Conservation (phyloP, 2,888 invertebrate genomes). For the Drosophila testacea region DNA sequence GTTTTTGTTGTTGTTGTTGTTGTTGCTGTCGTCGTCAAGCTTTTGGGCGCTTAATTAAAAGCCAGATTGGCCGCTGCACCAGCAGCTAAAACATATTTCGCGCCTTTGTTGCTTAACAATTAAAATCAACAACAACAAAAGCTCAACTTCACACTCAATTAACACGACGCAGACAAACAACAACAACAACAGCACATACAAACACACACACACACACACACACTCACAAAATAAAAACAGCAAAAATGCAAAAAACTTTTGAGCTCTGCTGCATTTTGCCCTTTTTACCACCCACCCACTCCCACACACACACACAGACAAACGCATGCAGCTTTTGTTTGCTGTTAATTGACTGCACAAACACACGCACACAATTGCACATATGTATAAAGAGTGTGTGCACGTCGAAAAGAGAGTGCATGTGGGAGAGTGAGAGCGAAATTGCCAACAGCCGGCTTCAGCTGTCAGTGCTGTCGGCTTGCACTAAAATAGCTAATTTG, state of each 20-base stretch:
- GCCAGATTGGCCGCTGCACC: constrained; percentile 48
- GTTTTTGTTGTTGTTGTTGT: constrained; percentile 17
- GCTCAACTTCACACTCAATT: constrained; percentile 78
- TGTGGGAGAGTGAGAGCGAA: constrained; percentile 14
- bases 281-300: constrained; percentile 34
- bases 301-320: constrained; percentile 25
- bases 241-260: constrained; percentile 57
- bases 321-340: constrained; percentile 66
- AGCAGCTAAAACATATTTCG: constrained; percentile 75
- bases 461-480: no score
- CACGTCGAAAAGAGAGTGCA: neutral
- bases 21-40: constrained; percentile 28
- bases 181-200: constrained; percentile 34
- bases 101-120: constrained; percentile 79
- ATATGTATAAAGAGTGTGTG: constrained; percentile 15
- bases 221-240: constrained; percentile 40
- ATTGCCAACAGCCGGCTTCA: constrained; percentile 39
- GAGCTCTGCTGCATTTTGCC: constrained; percentile 45
- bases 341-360: constrained; percentile 74
- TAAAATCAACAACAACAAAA: constrained; percentile 71
- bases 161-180: constrained; percentile 71
- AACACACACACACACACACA: constrained; percentile 16
- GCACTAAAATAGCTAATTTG: no score
- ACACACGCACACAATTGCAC: constrained; percentile 37
- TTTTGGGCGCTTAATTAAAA: constrained; percentile 67